Evolutionary conservation across 1,140 invertebrate species (phyloP).

Genomic region (Dendroctonus ponderosae): DNA sequence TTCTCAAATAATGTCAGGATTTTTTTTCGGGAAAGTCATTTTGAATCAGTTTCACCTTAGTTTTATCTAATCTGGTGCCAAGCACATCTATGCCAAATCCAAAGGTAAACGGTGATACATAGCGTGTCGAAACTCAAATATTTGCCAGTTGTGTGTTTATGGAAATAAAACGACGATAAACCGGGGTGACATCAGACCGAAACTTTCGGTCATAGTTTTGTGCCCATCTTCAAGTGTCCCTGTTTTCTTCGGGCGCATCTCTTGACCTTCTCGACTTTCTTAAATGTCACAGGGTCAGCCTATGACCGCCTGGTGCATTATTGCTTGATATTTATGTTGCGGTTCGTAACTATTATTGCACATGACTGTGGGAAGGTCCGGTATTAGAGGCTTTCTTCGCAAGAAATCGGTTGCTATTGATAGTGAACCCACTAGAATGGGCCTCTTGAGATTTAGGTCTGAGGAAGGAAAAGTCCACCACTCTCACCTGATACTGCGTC

Average conservation of each 20-base stretch:
- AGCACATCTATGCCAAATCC: not conserved
- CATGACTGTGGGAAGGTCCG: conserved; percentile 14
- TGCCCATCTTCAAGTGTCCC: not conserved
- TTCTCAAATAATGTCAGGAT: no score
- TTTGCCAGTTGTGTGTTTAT: no score
- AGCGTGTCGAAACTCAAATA: no score
- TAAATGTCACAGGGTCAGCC: conserved; percentile 28
- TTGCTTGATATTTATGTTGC: conserved; percentile 17
- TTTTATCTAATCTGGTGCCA: conserved; percentile 13
- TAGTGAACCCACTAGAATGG: no score
- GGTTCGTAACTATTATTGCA: conserved; percentile 14
- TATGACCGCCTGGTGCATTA: conserved; percentile 21
- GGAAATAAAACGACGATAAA: no score
- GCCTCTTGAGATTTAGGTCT: no score
- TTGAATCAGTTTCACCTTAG: conserved; percentile 19
- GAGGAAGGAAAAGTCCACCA: no score
- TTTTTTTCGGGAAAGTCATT: conserved; percentile 1
- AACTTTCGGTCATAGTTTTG: conserved; percentile 2
- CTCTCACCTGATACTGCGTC: no score
- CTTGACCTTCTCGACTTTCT: conserved; percentile 25
- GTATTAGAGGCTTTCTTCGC: not conserved
- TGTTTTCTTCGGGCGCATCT: conserved; percentile 20
- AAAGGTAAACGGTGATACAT: not conserved
- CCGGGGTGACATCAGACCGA: not conserved
- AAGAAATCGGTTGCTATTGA: not conserved